Conservation (phyloP, 2,797 vertebrate genomes). For the Sebastes iracundus region DNA sequence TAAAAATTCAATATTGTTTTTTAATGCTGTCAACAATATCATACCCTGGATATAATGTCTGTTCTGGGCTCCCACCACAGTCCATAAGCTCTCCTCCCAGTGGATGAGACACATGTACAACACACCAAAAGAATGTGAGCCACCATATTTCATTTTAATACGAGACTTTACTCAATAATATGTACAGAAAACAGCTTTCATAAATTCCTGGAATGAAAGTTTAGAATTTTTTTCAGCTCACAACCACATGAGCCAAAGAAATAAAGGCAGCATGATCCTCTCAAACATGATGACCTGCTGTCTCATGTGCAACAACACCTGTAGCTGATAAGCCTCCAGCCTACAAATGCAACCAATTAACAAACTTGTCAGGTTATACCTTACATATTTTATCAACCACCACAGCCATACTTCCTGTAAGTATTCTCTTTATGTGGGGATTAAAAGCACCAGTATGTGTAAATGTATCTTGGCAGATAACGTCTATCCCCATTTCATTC, state of each 20-base stretch:
- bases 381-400: not conserved
- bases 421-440: conserved; percentile 1
- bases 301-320: conserved; percentile 18
- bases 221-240: not conserved
- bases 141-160: not conserved
- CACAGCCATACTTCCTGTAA: not conserved
- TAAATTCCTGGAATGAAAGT: conserved; percentile 9
- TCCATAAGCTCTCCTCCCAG: not conserved
- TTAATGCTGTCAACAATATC: not conserved
- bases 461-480: not conserved
- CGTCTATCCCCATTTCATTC: not conserved
- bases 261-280: conserved; percentile 11
- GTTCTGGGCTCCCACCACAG: not conserved
- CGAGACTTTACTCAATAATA: conserved; percentile 10
- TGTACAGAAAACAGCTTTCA: conserved; percentile 16
- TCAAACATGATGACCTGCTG: conserved; percentile 11
- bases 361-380: not conserved
- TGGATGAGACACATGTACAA: not conserved
- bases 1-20: not conserved
- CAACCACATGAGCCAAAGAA: not conserved
- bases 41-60: not conserved
- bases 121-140: not conserved
- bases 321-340: not conserved
- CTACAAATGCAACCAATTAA: not conserved
- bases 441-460: conserved; percentile 52